Evolutionary conservation across 1,140 invertebrate genomes (phyloP), one percentile per base, ranked within the genome.

Genomic region (Drosophila mayri): DNA sequence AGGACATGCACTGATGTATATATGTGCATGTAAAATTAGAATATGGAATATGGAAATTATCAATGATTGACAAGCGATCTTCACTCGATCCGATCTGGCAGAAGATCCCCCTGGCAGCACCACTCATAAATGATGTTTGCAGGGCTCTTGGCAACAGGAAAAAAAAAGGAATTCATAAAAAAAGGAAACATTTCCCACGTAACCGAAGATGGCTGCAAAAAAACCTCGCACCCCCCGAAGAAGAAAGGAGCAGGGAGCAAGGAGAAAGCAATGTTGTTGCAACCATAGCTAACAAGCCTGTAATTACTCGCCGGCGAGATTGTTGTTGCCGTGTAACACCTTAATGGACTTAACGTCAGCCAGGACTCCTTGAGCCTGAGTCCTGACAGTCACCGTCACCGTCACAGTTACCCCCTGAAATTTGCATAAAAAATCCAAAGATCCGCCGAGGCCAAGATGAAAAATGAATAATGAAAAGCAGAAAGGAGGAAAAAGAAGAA

Each of bases 241-340:
- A 65, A 54, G 55, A 63, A 63, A 47, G 49, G 35, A 43, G 46
- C 22, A 25, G 43, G 43, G 74, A 77, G 46, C 22, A 25, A 47
- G 43, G 74, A 77, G 63, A 72, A 73, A 73, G 64, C 73, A 84
- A 78, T 85, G 77, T 80, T 85, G 85, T 78, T 90, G 71, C 78
- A 84, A 88, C 85, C 85, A 85, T 90, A 88, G 85, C 85, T 90
- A 88, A 88, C 85, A 90, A 88, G 85, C 77, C 77, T 72, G 81
- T 90, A 90, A 88, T 88, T 88, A 88, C 85, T 88, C 78, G 81
- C 64, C 85, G 47, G 37, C 71, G 50, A 76, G 84, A 87, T 84
- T 87, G 81, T 74, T 85, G 81, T 73, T 54, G 52, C 65, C 73
- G 38, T 81, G 72, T 81, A 87, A 87, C 84, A 88, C 84, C 84